phyloP scores from a whole-genome alignment of 2,888 invertebrate species.

The Noctuana brunneofusca region DNA sequence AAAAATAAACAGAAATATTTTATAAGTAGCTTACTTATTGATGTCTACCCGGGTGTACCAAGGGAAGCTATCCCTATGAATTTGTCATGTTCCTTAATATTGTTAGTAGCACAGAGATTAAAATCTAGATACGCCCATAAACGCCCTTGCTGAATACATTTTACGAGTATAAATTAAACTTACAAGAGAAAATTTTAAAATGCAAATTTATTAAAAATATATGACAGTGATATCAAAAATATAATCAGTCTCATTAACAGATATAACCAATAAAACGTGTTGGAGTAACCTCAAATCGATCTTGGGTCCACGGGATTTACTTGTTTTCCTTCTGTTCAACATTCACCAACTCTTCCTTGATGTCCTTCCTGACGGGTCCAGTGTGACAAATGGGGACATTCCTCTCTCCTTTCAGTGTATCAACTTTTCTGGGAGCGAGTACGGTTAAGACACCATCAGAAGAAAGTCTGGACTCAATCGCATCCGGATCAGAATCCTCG shows the following conservation, averaged over 20 bases:
- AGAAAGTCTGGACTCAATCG: slow-evolving; percentile 88
- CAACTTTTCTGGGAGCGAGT: slow-evolving; percentile 80
- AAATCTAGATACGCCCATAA: too few species aligned
- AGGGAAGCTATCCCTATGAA: too few species aligned
- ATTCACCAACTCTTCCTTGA: slow-evolving; percentile 43
- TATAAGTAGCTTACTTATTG: too few species aligned
- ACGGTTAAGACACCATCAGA: slow-evolving; percentile 89
- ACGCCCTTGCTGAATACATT: too few species aligned
- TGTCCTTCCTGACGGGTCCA: slow-evolving; percentile 76
- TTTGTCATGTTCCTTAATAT: too few species aligned
- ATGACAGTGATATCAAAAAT: slow-evolving; percentile 23
- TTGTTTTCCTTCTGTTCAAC: slow-evolving; percentile 38
- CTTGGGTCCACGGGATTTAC: slow-evolving; percentile 23
- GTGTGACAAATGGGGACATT: slow-evolving; percentile 83
- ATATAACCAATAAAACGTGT: slow-evolving; percentile 15
- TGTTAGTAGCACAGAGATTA: too few species aligned
- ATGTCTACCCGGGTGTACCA: too few species aligned
- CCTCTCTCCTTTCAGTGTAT: slow-evolving; percentile 68
- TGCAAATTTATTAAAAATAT: slow-evolving; percentile 30
- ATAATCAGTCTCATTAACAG: slow-evolving; percentile 38
- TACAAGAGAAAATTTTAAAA: slow-evolving; percentile 21
- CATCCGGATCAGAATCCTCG: slow-evolving; percentile 86
- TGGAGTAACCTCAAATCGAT: slow-evolving; percentile 22
- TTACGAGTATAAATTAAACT: too few species aligned
- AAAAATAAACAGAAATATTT: too few species aligned